phyloP scores from a whole-genome alignment of 2,113 vertebrate species.

The Corydoras maculifer region DNA sequence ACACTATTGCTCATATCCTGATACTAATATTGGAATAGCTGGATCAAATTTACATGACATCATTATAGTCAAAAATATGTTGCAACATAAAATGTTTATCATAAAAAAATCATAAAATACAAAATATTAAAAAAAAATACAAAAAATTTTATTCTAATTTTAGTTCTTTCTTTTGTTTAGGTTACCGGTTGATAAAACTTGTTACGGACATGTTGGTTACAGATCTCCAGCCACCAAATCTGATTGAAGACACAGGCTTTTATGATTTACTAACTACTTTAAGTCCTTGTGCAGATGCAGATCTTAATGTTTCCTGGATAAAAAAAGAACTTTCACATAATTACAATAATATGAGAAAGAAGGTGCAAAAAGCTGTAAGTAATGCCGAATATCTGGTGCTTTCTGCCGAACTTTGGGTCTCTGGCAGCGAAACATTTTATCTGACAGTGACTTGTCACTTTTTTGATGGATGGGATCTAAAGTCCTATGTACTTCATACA shows the following conservation, averaged over 20 bases:
- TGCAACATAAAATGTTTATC: no score
- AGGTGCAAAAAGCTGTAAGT: background rate
- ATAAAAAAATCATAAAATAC: no score
- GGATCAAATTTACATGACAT: no score
- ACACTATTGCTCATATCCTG: no score
- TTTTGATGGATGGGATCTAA: slow-evolving; percentile 24
- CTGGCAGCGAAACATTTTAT: slow-evolving; percentile 12
- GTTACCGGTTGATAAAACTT: background rate
- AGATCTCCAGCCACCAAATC: slow-evolving; percentile 24
- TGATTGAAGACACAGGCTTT: slow-evolving; percentile 23
- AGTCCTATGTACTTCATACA: slow-evolving; percentile 27
- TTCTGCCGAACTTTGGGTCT: slow-evolving; percentile 36
- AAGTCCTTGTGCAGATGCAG: background rate
- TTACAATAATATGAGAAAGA: background rate
- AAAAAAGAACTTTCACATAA: slow-evolving; percentile 9
- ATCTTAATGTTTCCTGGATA: background rate
- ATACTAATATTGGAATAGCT: no score
- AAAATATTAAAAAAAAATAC: background rate
- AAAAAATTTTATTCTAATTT: background rate
- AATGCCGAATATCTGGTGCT: slow-evolving; percentile 6
- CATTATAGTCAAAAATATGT: no score
- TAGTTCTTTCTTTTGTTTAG: background rate
- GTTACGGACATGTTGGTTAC: slow-evolving; percentile 22
- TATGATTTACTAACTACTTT: slow-evolving; percentile 6
- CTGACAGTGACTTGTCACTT: slow-evolving; percentile 36